Conservation (phyloP, 53 echinoderm and acorn worm genomes). For the Patiria pectinifera region DNA sequence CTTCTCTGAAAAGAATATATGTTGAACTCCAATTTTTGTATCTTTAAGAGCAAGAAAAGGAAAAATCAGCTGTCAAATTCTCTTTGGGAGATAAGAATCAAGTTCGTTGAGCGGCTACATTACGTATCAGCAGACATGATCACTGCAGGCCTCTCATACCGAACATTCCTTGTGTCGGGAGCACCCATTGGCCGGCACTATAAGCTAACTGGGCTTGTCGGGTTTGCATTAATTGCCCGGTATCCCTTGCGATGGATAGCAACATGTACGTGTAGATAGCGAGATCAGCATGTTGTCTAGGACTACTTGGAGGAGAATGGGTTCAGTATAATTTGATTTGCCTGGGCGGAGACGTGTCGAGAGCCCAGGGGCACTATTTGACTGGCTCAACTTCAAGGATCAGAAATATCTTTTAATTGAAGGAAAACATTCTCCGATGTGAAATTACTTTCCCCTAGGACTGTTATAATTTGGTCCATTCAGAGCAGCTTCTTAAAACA, state of each 20-base stretch:
- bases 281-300: constrained; percentile 10
- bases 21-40: too few species aligned
- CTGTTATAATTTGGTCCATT: neutral
- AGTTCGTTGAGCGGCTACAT: constrained; percentile 30
- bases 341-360: constrained; percentile 3
- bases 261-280: constrained; percentile 34
- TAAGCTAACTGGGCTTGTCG: constrained; percentile 7
- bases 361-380: neutral
- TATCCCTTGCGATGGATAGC: neutral
- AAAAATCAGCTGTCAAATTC: constrained; percentile 20
- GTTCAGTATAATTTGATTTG: constrained; percentile 50
- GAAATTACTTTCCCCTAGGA: neutral
- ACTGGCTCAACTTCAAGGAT: neutral
- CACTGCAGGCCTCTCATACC: constrained; percentile 55
- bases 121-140: constrained; percentile 25
- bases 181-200: neutral
- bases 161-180: constrained; percentile 24
- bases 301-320: constrained; percentile 37
- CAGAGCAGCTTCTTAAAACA: too few species aligned
- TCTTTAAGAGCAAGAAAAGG: too few species aligned
- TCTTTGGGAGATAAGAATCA: constrained; percentile 40
- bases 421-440: neutral
- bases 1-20: too few species aligned
- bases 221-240: neutral
- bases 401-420: constrained; percentile 3